Percentiles rank a stretch among this genome's conserved stretches.
phyloP scores from a whole-genome alignment of 2,797 vertebrate genomes.

The Spinus olivaceus region DNA sequence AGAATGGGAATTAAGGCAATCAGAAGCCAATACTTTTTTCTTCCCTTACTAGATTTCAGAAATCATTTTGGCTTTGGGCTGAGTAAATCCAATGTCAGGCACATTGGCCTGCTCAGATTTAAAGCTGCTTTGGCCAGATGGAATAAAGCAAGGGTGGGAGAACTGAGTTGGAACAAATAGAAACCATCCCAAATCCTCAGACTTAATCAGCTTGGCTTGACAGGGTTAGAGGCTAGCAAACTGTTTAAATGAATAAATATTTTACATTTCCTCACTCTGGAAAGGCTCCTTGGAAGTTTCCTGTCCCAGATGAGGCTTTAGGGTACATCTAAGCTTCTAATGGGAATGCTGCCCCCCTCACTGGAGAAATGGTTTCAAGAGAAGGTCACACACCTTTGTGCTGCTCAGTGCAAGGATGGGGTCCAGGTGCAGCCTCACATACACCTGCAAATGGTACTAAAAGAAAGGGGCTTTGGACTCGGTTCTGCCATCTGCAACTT shows the following conservation, averaged over 20 bases:
- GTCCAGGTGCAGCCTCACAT: neutral
- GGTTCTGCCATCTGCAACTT: neutral
- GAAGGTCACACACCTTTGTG: neutral
- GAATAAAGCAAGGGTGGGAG: neutral
- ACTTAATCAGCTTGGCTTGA: neutral
- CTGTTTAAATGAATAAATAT: neutral
- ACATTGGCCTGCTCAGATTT: neutral
- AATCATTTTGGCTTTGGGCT: neutral
- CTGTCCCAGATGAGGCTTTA: neutral
- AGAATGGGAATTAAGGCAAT: neutral
- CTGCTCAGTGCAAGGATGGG: neutral
- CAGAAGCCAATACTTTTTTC: neutral
- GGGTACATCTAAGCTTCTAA: rapidly evolving
- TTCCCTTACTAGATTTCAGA: neutral
- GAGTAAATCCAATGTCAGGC: neutral
- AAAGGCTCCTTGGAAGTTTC: neutral
- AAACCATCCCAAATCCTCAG: neutral
- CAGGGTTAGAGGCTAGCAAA: neutral
- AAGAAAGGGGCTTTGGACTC: neutral
- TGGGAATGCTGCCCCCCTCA: neutral
- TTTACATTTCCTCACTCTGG: neutral
- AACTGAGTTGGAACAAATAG: slow-evolving; percentile 18
- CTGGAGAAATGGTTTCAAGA: neutral
- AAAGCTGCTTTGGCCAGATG: neutral
- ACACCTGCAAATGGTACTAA: neutral